Evolutionary conservation across 2,888 invertebrate species (phyloP), one percentile per base, ranked within the genome.

Genomic region (Platycheirus albimanus): DNA sequence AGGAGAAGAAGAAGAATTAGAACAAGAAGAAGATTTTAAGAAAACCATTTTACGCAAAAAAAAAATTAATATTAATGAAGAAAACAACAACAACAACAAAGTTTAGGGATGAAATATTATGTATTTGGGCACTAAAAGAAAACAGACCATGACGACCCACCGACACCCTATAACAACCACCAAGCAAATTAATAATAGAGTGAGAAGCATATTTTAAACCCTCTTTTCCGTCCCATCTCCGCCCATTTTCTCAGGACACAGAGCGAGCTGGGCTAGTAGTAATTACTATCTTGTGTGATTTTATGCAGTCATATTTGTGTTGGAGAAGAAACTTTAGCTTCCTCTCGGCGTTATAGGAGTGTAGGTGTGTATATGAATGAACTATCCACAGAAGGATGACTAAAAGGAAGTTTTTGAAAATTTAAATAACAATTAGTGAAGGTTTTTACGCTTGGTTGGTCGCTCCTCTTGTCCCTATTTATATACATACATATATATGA

Each of bases 21-120:
- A 6, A 3, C 6, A 24, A 24, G 24, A n/a, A 8, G 30, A 33
- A 45, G 19, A 10, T 45, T 74, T 69, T 38, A 54, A 51, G 58
- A 75, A 75, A 58, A 58, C 67, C 33, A 47, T 56, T 49, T 66
- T 11, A 28, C 17, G 7, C 54, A 45, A n/a, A n/a, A n/a, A n/a
- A 43, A 11, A 67, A 52, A 75, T 75, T 58, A 52, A 75, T 67
- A 67, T 58, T 67, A 77, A 77, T 64, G 63, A 70, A 41, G 38
- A 47, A 69, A n/a, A n/a, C n/a, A n/a, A n/a, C n/a, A n/a, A 47
- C 54, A 30, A 45, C 43, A 63, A 54, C 13, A 41, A 45, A 36
- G 51, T 3, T 67, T 45, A 36, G n/a, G 51, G 19, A 17, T 20
- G 17, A 36, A 51, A 17, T 33, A n/a, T n/a, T 24, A 33, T 33